Evolutionary conservation across 2,888 invertebrate species (phyloP).

Genomic region (Melieria omissa): DNA sequence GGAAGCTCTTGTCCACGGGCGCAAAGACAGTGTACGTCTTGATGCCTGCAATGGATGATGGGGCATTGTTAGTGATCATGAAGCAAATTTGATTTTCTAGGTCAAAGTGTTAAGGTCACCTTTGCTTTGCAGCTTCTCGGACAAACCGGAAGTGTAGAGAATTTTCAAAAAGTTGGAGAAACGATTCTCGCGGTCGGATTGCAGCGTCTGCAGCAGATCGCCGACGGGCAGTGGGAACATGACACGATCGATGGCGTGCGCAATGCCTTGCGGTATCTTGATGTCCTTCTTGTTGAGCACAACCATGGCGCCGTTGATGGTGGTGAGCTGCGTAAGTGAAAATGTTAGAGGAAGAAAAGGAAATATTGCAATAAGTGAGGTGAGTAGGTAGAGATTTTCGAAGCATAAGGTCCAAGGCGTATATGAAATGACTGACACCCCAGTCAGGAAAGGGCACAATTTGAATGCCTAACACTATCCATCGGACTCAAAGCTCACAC

Average conservation of each 20-base stretch:
- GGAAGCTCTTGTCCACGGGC: conserved; percentile 84
- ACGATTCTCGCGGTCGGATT: conserved; percentile 83
- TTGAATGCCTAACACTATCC: too few relatives aligned
- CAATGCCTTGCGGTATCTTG: conserved; percentile 85
- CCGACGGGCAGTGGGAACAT: conserved; percentile 92
- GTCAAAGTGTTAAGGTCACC: conserved; percentile 49
- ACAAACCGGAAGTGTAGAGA: conserved; percentile 80
- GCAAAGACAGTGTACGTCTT: conserved; percentile 89
- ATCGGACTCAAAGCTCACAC: too few relatives aligned
- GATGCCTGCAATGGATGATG: conserved; percentile 69
- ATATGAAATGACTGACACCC: too few relatives aligned
- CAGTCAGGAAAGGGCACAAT: too few relatives aligned
- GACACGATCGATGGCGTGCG: conserved; percentile 85
- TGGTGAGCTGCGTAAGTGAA: conserved; percentile 72
- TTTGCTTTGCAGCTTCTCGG: conserved; percentile 71
- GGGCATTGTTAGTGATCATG: not conserved
- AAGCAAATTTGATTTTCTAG: not conserved
- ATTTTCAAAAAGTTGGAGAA: conserved; percentile 84
- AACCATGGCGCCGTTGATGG: conserved; percentile 86
- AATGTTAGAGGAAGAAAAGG: too few relatives aligned
- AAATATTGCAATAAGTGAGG: not conserved
- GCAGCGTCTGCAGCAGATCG: conserved; percentile 84
- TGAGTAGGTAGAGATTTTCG: too few relatives aligned
- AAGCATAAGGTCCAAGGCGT: too few relatives aligned
- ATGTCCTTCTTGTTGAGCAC: conserved; percentile 85